Conservation (phyloP, 2,888 invertebrate genomes). For the Tholera decimalis region DNA sequence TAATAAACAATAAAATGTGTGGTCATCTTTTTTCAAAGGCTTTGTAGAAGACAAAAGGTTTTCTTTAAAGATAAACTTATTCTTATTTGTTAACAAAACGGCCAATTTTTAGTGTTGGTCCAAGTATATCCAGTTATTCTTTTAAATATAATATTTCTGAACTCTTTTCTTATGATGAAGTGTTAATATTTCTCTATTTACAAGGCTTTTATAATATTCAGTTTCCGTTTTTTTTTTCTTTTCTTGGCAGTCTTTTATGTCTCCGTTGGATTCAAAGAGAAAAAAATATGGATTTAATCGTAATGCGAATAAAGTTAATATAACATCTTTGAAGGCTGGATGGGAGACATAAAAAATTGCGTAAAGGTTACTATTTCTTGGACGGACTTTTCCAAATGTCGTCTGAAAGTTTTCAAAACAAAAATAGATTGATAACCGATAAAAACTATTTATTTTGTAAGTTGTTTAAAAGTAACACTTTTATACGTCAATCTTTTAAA, state of each 20-base stretch:
- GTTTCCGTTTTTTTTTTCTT: neutral
- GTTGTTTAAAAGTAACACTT: no score
- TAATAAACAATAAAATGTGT: conserved; percentile 13
- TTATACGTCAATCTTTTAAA: no score
- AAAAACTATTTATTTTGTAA: no score
- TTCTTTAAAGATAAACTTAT: conserved; percentile 16
- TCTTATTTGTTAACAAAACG: neutral
- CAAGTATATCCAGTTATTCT: neutral
- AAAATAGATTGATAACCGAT: no score
- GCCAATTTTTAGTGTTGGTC: neutral
- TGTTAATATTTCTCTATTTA: neutral
- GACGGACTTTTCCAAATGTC: neutral
- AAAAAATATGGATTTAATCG: neutral
- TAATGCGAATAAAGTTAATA: neutral
- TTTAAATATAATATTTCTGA: neutral
- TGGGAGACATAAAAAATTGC: neutral
- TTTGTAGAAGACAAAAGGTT: conserved; percentile 9
- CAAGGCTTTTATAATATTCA: neutral
- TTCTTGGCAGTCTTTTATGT: neutral
- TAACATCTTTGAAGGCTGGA: conserved; percentile 6
- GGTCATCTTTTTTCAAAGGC: conserved; percentile 15
- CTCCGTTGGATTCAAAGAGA: neutral
- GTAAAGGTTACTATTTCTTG: neutral
- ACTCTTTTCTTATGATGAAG: neutral
- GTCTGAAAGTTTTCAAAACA: neutral